phyloP scores from a whole-genome alignment of 2,888 invertebrate genomes.

The Acleris sparsana region DNA sequence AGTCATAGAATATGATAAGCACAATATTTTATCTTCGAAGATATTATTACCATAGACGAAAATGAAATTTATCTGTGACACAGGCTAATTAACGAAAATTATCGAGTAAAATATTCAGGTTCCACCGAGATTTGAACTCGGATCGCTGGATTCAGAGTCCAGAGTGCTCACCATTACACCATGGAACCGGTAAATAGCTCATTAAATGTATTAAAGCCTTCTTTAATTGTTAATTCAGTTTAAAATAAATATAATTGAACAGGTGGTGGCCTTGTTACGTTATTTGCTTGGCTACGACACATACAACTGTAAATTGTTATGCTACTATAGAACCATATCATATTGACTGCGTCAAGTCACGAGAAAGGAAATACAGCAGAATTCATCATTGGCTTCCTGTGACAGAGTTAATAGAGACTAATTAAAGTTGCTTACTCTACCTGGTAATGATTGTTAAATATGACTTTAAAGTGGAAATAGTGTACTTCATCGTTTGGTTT shows the following conservation, averaged over 20 bases:
- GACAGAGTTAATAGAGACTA: no score
- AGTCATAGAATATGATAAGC: no score
- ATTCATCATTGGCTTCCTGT: no score
- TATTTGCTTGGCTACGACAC: no score
- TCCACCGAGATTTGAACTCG: slow-evolving; percentile 72
- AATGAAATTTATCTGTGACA: neutral
- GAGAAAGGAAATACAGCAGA: no score
- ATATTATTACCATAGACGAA: neutral
- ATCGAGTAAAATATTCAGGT: slow-evolving; percentile 15
- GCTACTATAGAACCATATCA: no score
- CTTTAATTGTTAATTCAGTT: neutral
- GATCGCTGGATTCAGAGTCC: slow-evolving; percentile 87
- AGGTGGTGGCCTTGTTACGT: slow-evolving; percentile 1
- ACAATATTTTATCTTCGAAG: neutral
- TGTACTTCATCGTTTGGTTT: no score
- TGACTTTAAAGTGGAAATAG: no score
- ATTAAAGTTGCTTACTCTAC: no score
- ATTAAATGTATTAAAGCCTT: slow-evolving; percentile 3
- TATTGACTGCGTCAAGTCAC: no score
- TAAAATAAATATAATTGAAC: neutral
- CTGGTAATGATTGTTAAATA: no score
- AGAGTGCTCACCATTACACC: slow-evolving; percentile 68
- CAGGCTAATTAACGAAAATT: slow-evolving; percentile 19
- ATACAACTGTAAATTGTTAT: no score
- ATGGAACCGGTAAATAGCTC: slow-evolving; percentile 31